A percentile compares a stretch with the other conserved stretches of the same genome.
Conservation (phyloP, 1,140 invertebrate species). For the Drosophila teissieri region DNA sequence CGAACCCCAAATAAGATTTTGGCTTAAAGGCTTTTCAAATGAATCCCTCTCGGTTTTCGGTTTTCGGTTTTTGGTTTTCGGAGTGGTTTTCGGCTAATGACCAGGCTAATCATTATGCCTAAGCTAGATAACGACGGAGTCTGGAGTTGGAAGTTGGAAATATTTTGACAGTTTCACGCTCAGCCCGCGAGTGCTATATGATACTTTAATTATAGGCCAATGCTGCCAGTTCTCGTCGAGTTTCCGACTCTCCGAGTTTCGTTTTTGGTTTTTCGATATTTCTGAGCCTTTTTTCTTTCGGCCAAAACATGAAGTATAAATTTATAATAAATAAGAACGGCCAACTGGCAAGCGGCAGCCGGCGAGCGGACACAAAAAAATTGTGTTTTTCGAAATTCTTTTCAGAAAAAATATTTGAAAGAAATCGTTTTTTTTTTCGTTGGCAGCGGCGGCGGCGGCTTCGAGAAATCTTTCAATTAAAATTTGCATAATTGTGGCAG, state of each 20-base stretch:
- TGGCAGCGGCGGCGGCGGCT: slow-evolving; percentile 18
- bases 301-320: slow-evolving; percentile 52
- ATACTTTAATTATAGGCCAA: slow-evolving; percentile 80
- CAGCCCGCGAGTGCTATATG: slow-evolving; percentile 80
- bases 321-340: slow-evolving; percentile 71
- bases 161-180: slow-evolving; percentile 82
- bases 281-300: slow-evolving; percentile 5
- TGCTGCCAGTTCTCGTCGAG: slow-evolving; percentile 18
- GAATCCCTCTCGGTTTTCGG: slow-evolving; percentile 59
- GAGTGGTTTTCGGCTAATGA: slow-evolving; percentile 58
- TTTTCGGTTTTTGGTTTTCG: slow-evolving; percentile 3
- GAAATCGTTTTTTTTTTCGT: slow-evolving; percentile 28
- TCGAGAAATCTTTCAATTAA: slow-evolving; percentile 78
- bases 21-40: slow-evolving; percentile 82
- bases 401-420: slow-evolving; percentile 53
- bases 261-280: slow-evolving; percentile 16
- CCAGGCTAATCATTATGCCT: slow-evolving; percentile 80
- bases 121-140: slow-evolving; percentile 70
- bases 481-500: slow-evolving; percentile 80
- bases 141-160: slow-evolving; percentile 61
- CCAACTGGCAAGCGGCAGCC: slow-evolving; percentile 16
- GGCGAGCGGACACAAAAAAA: slow-evolving; percentile 22
- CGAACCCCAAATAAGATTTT: slow-evolving; percentile 65
- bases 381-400: slow-evolving; percentile 59
- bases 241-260: slow-evolving; percentile 24